A percentile compares a stretch with the other conserved stretches of the same genome.
These are phyloP conservation scores for Epinotia brunnichana DNA, from an alignment of 2,888 invertebrate species.

Conservation along the genomic window DNA sequence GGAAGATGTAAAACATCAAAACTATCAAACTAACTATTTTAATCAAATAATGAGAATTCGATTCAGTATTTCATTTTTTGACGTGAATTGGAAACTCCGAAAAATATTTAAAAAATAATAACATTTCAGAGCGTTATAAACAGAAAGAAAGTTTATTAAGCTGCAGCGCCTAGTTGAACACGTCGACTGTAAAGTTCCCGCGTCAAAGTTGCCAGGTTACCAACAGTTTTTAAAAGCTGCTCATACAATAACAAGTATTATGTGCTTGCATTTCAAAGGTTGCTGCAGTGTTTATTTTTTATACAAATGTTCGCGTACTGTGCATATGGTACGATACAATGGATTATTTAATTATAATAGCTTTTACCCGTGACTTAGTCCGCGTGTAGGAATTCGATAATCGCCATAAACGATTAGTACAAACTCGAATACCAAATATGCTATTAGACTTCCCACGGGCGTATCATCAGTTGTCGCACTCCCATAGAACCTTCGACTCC, in stretches of 20 bases:
- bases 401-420: too few relatives aligned
- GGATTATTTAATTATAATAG: neutral
- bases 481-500: too few relatives aligned
- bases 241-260: conserved; percentile 36
- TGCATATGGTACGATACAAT: neutral
- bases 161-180: conserved; percentile 59
- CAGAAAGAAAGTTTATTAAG: conserved; percentile 56
- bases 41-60: neutral
- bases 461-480: too few relatives aligned
- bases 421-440: too few relatives aligned
- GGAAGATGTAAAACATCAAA: too few relatives aligned
- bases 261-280: conserved; percentile 29
- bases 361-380: too few relatives aligned
- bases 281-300: conserved; percentile 29
- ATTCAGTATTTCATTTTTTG: neutral
- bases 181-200: conserved; percentile 63
- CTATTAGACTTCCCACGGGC: too few relatives aligned
- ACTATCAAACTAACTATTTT: neutral
- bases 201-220: conserved; percentile 63
- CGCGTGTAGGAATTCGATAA: too few relatives aligned
- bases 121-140: conserved; percentile 41
- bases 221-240: conserved; percentile 47
- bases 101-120: conserved; percentile 8
- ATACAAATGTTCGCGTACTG: conserved; percentile 8
- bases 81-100: neutral